A percentile compares a stretch with the other conserved stretches of the same genome.
Conservation (phyloP, 30 jellyfish, hydroid and myxozoan genomes). For the Calvadosia cruxmelitensis region DNA sequence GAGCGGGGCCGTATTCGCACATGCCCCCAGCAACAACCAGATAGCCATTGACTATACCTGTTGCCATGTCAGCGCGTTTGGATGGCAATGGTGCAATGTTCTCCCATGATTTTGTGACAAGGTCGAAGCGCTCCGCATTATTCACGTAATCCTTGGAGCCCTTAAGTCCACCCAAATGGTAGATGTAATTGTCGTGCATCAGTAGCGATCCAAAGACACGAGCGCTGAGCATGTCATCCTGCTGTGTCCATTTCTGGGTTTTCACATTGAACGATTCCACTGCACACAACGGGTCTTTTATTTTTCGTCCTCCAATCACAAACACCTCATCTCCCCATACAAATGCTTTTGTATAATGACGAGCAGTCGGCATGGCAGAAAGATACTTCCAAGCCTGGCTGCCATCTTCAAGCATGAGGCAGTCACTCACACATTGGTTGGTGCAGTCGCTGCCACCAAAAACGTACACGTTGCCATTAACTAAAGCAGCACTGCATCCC, state of each 20-base stretch:
- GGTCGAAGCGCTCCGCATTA: constrained; percentile 27
- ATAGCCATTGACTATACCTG: constrained; percentile 28
- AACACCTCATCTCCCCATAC: constrained; percentile 13
- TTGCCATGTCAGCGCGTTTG: constrained; percentile 59
- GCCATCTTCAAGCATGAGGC: constrained; percentile 18
- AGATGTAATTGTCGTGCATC: constrained; percentile 20
- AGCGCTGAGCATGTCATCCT: constrained; percentile 15
- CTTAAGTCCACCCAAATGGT: constrained; percentile 32
- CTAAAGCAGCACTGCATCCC: constrained; percentile 10
- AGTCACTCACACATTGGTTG: constrained; percentile 23
- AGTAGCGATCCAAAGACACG: constrained; percentile 25
- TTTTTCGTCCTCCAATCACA: constrained; percentile 43
- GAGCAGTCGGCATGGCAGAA: constrained; percentile 28
- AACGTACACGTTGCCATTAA: constrained; percentile 8
- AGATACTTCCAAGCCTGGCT: constrained; percentile 26
- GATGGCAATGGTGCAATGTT: constrained; percentile 33
- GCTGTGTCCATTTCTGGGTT: constrained; percentile 21
- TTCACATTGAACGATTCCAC: constrained; percentile 25
- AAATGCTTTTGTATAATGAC: constrained; percentile 47
- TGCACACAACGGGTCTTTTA: constrained; percentile 35
- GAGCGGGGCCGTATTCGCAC: constrained; percentile 29
- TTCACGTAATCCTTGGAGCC: constrained; percentile 21
- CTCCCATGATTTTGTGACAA: constrained; percentile 15
- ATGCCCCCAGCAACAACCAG: constrained; percentile 44
- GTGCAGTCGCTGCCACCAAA: constrained; percentile 34